Percentiles rank a stretch among this genome's conserved stretches.
phyloP scores from a whole-genome alignment of 2,797 vertebrate genomes.

The Scomberomorus guttatus region DNA sequence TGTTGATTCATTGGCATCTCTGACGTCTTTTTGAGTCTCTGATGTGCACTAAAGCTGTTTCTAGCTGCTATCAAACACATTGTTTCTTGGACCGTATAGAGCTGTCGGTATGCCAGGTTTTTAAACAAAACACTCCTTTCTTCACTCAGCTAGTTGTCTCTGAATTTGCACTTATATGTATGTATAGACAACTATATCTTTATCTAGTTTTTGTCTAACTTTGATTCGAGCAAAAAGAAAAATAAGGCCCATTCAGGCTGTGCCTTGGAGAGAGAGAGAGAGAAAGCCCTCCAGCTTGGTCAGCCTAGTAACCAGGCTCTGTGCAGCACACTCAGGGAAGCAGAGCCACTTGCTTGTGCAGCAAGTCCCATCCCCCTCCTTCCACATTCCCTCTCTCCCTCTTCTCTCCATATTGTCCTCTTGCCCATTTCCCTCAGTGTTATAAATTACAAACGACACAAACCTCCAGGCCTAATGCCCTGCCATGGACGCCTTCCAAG shows the following conservation, averaged over 20 bases:
- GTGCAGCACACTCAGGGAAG: slow-evolving; percentile 78
- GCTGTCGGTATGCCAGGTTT: neutral
- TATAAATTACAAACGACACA: slow-evolving; percentile 91
- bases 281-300: slow-evolving; percentile 73
- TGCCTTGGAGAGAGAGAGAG: slow-evolving; percentile 67
- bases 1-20: slow-evolving; percentile 5
- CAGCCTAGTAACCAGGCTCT: slow-evolving; percentile 75
- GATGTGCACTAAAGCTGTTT: neutral
- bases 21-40: neutral
- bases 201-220: slow-evolving; percentile 36
- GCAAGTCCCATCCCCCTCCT: slow-evolving; percentile 83
- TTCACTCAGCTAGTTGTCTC: neutral
- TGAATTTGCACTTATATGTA: neutral
- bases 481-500: slow-evolving; percentile 88
- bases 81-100: too few species aligned
- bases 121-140: neutral
- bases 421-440: slow-evolving; percentile 89
- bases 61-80: neutral
- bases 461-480: slow-evolving; percentile 89
- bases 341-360: slow-evolving; percentile 79
- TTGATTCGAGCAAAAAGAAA: slow-evolving; percentile 47
- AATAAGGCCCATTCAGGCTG: slow-evolving; percentile 68
- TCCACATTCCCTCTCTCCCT: slow-evolving; percentile 80
- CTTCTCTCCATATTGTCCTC: slow-evolving; percentile 87
- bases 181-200: slow-evolving; percentile 12